A percentile compares a stretch with the other conserved stretches of the same genome.
phyloP scores from a whole-genome alignment of 2,888 invertebrate genomes.

The Plagodis dolabraria region DNA sequence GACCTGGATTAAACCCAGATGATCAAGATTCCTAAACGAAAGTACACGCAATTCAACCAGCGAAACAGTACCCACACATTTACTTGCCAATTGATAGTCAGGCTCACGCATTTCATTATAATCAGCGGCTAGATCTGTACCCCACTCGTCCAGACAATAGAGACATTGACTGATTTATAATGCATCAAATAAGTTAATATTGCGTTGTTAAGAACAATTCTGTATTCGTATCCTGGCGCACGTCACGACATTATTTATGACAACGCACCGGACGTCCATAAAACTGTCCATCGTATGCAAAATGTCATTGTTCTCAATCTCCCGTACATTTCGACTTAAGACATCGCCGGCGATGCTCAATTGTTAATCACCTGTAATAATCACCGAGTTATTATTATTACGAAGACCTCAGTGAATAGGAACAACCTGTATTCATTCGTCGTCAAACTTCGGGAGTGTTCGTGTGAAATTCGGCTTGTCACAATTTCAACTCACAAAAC shows the following conservation, averaged over 20 bases:
- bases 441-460: conserved; percentile 2
- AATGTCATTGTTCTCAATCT: conserved; percentile 36
- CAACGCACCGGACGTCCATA: conserved; percentile 57
- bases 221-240: conserved; percentile 47
- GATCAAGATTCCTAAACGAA: no score
- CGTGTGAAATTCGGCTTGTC: not conserved
- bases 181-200: conserved; percentile 28
- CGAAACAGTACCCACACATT: no score
- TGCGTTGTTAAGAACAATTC: conserved; percentile 34
- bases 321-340: conserved; percentile 37
- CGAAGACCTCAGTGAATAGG: not conserved
- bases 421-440: conserved; percentile 7
- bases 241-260: conserved; percentile 52
- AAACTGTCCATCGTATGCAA: conserved; percentile 55
- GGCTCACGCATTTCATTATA: not conserved
- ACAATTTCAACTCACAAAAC: not conserved
- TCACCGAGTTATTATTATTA: not conserved
- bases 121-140: conserved; percentile 15
- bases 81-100: not conserved
- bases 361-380: conserved; percentile 11
- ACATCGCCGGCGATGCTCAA: conserved; percentile 17
- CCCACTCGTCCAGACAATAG: conserved; percentile 20
- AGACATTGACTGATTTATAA: conserved; percentile 38
- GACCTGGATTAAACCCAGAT: no score
- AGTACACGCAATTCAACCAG: no score